Percentiles rank a stretch among this genome's conserved stretches.
These are phyloP conservation scores for Dioctria linearis DNA, from an alignment of 2,888 invertebrate genomes.

Conservation along the genomic window DNA sequence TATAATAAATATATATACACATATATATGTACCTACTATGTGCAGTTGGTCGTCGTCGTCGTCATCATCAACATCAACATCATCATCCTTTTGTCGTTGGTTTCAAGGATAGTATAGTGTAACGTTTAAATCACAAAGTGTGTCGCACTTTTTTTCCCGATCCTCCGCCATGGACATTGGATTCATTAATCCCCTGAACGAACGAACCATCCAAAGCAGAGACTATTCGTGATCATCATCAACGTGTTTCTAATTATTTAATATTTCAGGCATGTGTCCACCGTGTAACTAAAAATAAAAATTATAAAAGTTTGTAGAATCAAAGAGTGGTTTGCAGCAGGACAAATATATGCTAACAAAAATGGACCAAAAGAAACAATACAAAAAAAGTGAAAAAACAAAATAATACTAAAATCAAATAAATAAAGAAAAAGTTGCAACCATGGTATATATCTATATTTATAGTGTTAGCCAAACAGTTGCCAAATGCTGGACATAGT, in stretches of 20 bases:
- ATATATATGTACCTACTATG: background rate
- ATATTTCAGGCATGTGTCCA: conserved; percentile 52
- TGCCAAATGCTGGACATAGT: conserved; percentile 16
- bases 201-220: background rate
- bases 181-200: background rate
- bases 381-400: background rate
- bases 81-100: conserved; percentile 8
- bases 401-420: background rate
- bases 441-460: too few species aligned
- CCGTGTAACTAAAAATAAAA: conserved; percentile 42
- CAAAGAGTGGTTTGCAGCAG: too few species aligned
- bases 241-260: conserved; percentile 51
- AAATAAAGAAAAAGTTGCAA: background rate
- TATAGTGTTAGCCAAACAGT: background rate
- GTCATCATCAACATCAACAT: conserved; percentile 7
- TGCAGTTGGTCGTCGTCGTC: background rate
- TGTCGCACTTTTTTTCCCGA: conserved; percentile 28
- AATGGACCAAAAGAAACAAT: background rate
- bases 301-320: background rate
- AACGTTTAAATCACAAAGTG: conserved; percentile 40
- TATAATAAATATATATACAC: background rate
- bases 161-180: background rate
- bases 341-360: background rate
- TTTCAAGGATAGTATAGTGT: background rate
- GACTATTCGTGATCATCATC: background rate